Evolutionary conservation across 2,113 vertebrate genomes (phyloP).

Genomic region (Syrrhaptes paradoxus): DNA sequence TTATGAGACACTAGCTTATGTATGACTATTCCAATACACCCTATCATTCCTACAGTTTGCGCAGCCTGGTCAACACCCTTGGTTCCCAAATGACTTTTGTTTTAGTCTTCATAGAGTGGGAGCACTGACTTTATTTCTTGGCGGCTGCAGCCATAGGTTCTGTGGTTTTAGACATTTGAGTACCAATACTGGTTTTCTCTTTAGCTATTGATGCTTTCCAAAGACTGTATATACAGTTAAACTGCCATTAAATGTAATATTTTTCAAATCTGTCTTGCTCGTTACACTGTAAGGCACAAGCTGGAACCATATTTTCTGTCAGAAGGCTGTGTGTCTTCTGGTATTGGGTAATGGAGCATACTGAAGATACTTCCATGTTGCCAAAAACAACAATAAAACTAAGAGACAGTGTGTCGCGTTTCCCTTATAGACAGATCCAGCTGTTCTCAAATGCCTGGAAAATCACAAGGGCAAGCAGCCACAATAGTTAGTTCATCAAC

Average conservation of each 20-base stretch:
- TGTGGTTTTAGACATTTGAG: not conserved
- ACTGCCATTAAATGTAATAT: not conserved
- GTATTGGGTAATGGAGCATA: not conserved
- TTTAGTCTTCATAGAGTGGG: not conserved
- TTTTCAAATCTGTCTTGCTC: slow-evolving; percentile 27
- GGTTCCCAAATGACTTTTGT: not conserved
- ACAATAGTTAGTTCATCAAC: not conserved
- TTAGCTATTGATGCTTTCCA: not conserved
- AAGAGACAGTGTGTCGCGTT: not conserved
- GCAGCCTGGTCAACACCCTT: not conserved
- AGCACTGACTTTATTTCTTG: slow-evolving; percentile 15
- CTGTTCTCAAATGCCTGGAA: slow-evolving; percentile 17
- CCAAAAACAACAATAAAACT: slow-evolving; percentile 34
- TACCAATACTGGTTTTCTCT: slow-evolving; percentile 7
- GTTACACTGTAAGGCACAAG: not conserved
- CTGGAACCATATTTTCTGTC: not conserved
- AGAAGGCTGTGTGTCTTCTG: not conserved
- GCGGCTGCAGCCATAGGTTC: not conserved
- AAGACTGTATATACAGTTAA: not conserved
- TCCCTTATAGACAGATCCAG: slow-evolving; percentile 2
- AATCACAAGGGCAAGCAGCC: not conserved
- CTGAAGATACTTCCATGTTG: not conserved
- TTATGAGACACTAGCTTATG: not conserved
- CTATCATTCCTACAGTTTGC: not conserved
- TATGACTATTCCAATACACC: not conserved